phyloP scores from a whole-genome alignment of 2,113 vertebrate genomes.

The Athene noctua region DNA sequence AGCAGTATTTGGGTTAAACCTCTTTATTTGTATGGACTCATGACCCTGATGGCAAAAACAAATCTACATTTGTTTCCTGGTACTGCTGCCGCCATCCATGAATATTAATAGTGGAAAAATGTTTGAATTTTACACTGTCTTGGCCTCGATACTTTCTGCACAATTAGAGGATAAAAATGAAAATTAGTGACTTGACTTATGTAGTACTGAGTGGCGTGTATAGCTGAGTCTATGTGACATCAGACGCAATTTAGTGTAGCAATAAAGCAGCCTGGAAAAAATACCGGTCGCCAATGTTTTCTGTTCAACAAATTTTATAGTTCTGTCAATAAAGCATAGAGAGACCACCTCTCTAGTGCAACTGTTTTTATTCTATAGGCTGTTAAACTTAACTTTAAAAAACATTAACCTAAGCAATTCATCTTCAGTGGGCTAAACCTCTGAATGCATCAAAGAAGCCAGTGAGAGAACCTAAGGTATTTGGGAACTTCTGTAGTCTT shows the following conservation, averaged over 20 bases:
- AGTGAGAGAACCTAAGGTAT: background rate
- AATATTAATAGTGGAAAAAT: background rate
- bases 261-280: background rate
- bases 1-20: slow-evolving; percentile 43
- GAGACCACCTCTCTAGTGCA: background rate
- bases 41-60: background rate
- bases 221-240: background rate
- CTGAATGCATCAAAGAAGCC: background rate
- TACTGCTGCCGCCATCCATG: background rate
- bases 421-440: background rate
- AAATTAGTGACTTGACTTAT: background rate
- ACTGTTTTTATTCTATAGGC: background rate
- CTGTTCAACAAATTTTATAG: background rate
- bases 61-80: background rate
- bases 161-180: background rate
- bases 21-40: background rate
- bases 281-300: background rate
- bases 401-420: background rate
- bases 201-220: background rate
- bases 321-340: background rate
- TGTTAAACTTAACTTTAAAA: background rate
- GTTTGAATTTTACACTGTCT: background rate
- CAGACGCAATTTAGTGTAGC: background rate
- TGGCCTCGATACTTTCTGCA: background rate
- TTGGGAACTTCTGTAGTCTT: background rate